Percentiles rank a stretch among this genome's conserved stretches.
These are phyloP conservation scores for Vimba vimba DNA, from an alignment of 2,113 vertebrate genomes.

Conservation along the genomic window DNA sequence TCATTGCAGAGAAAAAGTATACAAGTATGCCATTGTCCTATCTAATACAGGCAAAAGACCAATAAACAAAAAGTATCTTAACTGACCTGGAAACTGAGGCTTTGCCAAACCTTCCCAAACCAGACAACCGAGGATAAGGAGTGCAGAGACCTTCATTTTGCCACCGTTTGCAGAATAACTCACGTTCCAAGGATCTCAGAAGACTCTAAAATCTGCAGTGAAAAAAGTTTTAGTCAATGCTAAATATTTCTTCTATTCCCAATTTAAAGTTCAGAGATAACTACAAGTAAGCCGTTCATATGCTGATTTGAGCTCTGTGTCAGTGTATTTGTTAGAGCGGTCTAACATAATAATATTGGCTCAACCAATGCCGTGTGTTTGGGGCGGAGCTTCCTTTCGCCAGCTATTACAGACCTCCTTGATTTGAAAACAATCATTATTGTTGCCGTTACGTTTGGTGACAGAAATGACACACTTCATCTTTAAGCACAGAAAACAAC, in stretches of 20 bases:
- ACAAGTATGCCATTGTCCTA: not conserved
- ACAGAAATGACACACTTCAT: conserved; percentile 6
- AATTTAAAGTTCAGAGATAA: not conserved
- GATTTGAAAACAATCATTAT: conserved; percentile 26
- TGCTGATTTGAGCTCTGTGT: not conserved
- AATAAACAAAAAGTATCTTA: not conserved
- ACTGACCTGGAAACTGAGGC: conserved; percentile 73
- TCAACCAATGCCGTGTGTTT: not conserved
- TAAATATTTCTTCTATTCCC: not conserved
- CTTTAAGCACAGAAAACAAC: conserved; percentile 10
- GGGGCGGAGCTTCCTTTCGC: not conserved
- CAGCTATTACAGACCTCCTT: not conserved
- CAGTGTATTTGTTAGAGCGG: not conserved
- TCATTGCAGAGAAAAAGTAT: not conserved
- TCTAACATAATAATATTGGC: not conserved
- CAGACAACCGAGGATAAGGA: conserved; percentile 65
- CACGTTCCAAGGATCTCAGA: not conserved
- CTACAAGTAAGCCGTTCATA: not conserved
- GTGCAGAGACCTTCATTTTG: conserved; percentile 66
- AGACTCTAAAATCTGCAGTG: not conserved
- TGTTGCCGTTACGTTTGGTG: not conserved
- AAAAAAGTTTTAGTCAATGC: not conserved
- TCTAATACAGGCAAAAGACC: not conserved
- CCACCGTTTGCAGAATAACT: conserved; percentile 29
- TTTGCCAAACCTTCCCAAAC: conserved; percentile 55